These are phyloP conservation scores for Deilephila porcellus DNA, from an alignment of 2,888 invertebrate species.

Conservation along the genomic window DNA sequence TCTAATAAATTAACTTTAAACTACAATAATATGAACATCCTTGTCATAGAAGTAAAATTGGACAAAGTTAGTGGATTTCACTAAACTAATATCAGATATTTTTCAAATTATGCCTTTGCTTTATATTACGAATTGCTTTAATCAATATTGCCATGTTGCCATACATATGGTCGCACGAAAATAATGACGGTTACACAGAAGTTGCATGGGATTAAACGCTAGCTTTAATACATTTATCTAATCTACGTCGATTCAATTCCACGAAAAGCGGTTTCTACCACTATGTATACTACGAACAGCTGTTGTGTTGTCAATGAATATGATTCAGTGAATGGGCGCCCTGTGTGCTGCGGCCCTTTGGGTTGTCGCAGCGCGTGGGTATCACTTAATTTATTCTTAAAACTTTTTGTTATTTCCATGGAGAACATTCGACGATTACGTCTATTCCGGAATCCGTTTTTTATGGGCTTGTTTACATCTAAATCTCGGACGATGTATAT, in stretches of 20 bases:
- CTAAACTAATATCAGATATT: too few species aligned
- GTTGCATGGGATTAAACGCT: constrained; percentile 35
- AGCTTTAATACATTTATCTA: constrained; percentile 44
- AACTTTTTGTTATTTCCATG: constrained; percentile 34
- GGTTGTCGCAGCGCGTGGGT: constrained; percentile 50
- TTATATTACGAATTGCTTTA: neutral
- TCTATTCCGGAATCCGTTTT: constrained; percentile 18
- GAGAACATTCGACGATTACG: constrained; percentile 39
- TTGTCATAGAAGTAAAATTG: neutral
- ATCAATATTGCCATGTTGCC: neutral
- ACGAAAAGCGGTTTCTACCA: constrained; percentile 23
- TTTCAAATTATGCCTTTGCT: too few species aligned
- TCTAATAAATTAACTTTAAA: neutral
- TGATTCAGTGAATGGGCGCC: constrained; percentile 58
- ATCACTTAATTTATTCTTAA: constrained; percentile 38
- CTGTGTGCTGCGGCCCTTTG: constrained; percentile 47
- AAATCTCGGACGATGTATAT: constrained; percentile 31
- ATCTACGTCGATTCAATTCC: constrained; percentile 35
- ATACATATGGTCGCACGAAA: neutral
- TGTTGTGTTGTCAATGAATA: constrained; percentile 59
- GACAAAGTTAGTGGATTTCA: neutral
- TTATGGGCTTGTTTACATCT: constrained; percentile 33
- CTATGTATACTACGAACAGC: constrained; percentile 47
- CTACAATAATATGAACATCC: too few species aligned
- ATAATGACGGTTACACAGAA: neutral